Evolutionary conservation across 2,113 vertebrate genomes (phyloP), one percentile per base, ranked within the genome.

Genomic region (Ptyas mucosa): DNA sequence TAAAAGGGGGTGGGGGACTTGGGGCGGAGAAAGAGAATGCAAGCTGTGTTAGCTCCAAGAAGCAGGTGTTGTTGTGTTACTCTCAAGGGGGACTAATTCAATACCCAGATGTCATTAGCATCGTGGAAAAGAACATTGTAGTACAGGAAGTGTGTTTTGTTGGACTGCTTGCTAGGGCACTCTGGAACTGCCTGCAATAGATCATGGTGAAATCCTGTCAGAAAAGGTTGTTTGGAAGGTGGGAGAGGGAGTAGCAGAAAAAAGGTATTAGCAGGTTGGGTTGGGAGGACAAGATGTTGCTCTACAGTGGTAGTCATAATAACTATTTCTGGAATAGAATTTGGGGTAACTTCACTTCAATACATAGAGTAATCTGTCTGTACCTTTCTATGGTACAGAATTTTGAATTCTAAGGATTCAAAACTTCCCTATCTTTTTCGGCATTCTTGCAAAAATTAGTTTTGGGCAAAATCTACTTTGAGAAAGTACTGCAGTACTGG

Each of bases 191-290:
- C 95, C 95, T 95, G 96, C 95, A 94, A 97, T 96, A 95, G 81
- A 97, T 97, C 96, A 97, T 81, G 26, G 46, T 0, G 0, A 94
- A 69, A 24, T 95, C 89, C 95, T 97, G 97, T 95, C 97, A 97
- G 95, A 92, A 96, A 97, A 97, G 96, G 97, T 97, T 96, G 95
- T 97, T 97, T 96, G 95, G 97, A 97, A 97, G 96, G 95, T 85
- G 46, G 81, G 95, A 96, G 94, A 94, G 53, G 95, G 89, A 85
- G 0, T 54, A 89, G 93, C 93, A 94, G 49, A 54, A 95, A 23
- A 39, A 94, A 14, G 15, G 61, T 1, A 51, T 26, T 12, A 24
- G 11, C 20, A n/a, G 26, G 86, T 64, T 29, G 29, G n/a, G 14
- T 20, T 21, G 5, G 29, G 6, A 2, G 11, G 8, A 43, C 23